Conservation (phyloP, 2,113 vertebrate genomes). For the Alaudala cheleensis region DNA sequence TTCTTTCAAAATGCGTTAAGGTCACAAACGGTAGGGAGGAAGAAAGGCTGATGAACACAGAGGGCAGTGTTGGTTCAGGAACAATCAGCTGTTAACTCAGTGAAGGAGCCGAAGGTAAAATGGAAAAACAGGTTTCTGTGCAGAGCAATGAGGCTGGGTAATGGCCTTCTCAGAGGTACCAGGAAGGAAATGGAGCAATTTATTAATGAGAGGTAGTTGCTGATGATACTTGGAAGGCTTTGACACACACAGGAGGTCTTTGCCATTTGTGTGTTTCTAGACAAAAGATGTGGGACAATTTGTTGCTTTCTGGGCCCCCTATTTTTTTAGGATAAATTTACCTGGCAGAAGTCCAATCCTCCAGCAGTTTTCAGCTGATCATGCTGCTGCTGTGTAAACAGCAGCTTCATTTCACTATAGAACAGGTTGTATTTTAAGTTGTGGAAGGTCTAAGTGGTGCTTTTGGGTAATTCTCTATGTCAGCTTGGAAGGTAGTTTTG, state of each 20-base stretch:
- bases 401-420: not conserved
- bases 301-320: not conserved
- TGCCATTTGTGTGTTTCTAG: not conserved
- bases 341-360: not conserved
- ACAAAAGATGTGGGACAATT: not conserved
- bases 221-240: not conserved
- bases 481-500: not conserved
- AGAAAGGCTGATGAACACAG: not conserved
- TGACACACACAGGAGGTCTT: not conserved
- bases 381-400: not conserved
- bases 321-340: not conserved
- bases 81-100: not conserved
- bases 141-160: not conserved
- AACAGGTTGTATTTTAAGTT: not conserved
- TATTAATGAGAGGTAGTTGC: not conserved
- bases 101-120: not conserved
- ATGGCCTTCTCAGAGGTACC: not conserved
- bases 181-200: not conserved
- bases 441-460: not conserved
- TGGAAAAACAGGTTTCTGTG: not conserved
- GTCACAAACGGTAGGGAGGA: not conserved
- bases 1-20: not conserved
- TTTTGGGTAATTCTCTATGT: not conserved
- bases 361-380: not conserved
- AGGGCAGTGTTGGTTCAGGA: conserved; percentile 16